Evolutionary conservation across 2,113 vertebrate species (phyloP).

Genomic region (Ophthalmolycus amberensis): DNA sequence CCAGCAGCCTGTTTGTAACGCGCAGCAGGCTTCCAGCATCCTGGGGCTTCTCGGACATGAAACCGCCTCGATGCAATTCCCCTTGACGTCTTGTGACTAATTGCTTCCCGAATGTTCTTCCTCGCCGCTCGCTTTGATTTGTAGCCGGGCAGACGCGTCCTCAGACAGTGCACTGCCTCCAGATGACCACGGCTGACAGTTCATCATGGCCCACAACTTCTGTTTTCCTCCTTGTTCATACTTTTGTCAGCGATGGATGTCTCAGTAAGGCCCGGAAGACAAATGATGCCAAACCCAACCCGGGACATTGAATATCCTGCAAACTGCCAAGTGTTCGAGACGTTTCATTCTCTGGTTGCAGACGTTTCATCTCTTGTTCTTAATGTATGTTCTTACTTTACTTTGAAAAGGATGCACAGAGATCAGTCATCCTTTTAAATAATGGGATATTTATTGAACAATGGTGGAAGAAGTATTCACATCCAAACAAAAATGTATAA

Average conservation of each 20-base stretch:
- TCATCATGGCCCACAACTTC: conserved; percentile 55
- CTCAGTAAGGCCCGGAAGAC: conserved; percentile 42
- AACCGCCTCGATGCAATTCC: conserved; percentile 4
- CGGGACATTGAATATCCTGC: conserved; percentile 26
- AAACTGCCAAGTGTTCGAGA: conserved; percentile 17
- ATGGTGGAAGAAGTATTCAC: not conserved
- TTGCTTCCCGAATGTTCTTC: conserved; percentile 57
- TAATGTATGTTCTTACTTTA: not conserved
- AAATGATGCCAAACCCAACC: conserved; percentile 56
- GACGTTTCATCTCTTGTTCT: not conserved
- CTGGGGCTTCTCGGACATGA: conserved; percentile 25
- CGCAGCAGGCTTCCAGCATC: conserved; percentile 42
- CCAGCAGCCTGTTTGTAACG: conserved; percentile 24
- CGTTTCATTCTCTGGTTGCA: conserved; percentile 18
- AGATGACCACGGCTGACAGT: conserved; percentile 56
- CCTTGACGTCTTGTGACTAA: conserved; percentile 58
- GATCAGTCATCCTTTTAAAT: too few relatives aligned
- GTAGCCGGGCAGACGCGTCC: conserved; percentile 19
- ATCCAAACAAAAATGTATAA: too few relatives aligned
- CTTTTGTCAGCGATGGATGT: conserved; percentile 55
- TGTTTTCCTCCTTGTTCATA: conserved; percentile 49
- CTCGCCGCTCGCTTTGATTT: conserved; percentile 47
- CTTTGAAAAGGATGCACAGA: not conserved
- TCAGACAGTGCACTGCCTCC: conserved; percentile 22
- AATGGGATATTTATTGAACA: not conserved